Evolutionary conservation across 2,888 invertebrate genomes (phyloP).

Genomic region (Formica aserva): DNA sequence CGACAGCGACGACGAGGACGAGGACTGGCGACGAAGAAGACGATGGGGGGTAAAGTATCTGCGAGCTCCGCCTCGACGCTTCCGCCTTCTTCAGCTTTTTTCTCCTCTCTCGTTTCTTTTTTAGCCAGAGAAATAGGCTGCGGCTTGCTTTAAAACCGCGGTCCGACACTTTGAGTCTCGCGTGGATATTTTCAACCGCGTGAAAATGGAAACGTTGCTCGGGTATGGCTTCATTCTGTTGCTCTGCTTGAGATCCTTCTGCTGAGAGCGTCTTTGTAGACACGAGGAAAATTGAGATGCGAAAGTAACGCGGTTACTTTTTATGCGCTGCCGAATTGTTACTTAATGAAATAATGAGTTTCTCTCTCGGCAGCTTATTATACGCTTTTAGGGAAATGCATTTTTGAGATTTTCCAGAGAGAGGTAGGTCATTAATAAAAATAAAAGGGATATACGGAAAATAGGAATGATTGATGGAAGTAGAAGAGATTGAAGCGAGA

Average conservation of each 20-base stretch:
- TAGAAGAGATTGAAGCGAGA: not conserved
- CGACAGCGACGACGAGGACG: not conserved
- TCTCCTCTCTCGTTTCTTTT: slow-evolving; percentile 7
- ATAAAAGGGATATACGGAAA: not conserved
- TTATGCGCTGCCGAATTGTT: slow-evolving; percentile 27
- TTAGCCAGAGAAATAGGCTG: slow-evolving; percentile 45
- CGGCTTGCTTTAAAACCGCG: slow-evolving; percentile 46
- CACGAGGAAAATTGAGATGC: slow-evolving; percentile 15
- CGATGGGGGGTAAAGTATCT: slow-evolving; percentile 33
- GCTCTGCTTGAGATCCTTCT: not conserved
- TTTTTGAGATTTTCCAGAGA: not conserved
- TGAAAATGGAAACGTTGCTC: slow-evolving; percentile 54
- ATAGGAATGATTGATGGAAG: not conserved
- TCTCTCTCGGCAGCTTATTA: not conserved
- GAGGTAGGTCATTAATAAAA: not conserved
- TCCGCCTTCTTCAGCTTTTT: slow-evolving; percentile 17
- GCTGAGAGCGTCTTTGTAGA: slow-evolving; percentile 26
- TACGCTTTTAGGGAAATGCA: not conserved
- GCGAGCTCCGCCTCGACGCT: slow-evolving; percentile 47
- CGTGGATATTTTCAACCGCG: slow-evolving; percentile 45
- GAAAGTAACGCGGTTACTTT: slow-evolving; percentile 28
- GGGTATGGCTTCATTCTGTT: slow-evolving; percentile 16
- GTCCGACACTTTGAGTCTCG: slow-evolving; percentile 53
- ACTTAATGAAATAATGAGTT: slow-evolving; percentile 14
- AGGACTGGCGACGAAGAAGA: slow-evolving; percentile 7